Evolutionary conservation across 2,888 invertebrate species (phyloP).

Genomic region (Asteroscopus sphinx): DNA sequence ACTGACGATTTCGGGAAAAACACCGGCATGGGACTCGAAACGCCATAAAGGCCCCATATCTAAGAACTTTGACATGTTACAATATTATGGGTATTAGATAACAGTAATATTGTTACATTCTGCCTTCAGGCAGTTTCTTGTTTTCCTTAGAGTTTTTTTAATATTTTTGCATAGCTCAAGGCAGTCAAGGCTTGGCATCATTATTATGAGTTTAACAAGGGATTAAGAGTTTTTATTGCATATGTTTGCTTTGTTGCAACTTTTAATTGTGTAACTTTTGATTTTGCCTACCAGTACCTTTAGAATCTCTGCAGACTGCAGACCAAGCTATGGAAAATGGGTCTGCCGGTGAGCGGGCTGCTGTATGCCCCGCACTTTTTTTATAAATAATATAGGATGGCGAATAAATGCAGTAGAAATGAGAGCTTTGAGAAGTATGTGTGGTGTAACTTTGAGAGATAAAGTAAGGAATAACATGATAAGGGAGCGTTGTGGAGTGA

Average conservation of each 20-base stretch:
- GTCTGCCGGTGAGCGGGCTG: too few species aligned
- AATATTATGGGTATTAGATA: conserved; percentile 86
- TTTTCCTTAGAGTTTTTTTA: conserved; percentile 64
- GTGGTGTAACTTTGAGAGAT: too few species aligned
- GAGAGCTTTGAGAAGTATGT: too few species aligned
- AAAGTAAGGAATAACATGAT: too few species aligned
- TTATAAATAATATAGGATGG: too few species aligned
- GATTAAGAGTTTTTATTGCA: conserved; percentile 27
- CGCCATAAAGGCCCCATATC: conserved; percentile 76
- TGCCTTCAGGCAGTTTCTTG: conserved; percentile 55
- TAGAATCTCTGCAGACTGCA: too few species aligned
- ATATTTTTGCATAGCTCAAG: conserved; percentile 61
- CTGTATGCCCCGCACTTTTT: too few species aligned
- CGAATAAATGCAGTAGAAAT: too few species aligned
- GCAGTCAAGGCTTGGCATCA: conserved; percentile 54
- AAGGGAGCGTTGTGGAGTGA: too few species aligned
- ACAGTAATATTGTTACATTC: conserved; percentile 69
- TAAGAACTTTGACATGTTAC: conserved; percentile 85
- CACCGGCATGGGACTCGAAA: conserved; percentile 61
- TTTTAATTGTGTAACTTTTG: conserved; percentile 32
- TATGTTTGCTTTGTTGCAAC: conserved; percentile 25
- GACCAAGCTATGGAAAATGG: too few species aligned
- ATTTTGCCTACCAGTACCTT: too few species aligned
- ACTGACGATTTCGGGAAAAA: conserved; percentile 66
- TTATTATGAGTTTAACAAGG: conserved; percentile 51